Evolutionary conservation across 1,140 invertebrate species (phyloP).

Genomic region (Steinernema feltiae): DNA sequence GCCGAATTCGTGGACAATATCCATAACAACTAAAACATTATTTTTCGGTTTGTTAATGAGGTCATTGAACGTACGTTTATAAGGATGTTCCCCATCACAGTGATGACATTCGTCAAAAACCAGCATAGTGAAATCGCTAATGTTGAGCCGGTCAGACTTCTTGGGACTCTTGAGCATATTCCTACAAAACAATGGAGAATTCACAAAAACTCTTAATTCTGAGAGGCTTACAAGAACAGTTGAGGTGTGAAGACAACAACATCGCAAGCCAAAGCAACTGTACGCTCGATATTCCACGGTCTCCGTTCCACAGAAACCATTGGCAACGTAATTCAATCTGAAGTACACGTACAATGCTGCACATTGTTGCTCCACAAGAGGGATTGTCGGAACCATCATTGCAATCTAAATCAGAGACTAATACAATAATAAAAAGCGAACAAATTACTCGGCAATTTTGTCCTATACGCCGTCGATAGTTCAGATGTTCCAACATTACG

Average conservation of each 20-base stretch:
- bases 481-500: slow-evolving; percentile 46
- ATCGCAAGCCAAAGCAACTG: slow-evolving; percentile 15
- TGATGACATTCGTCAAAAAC: slow-evolving; percentile 38
- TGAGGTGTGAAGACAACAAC: slow-evolving; percentile 35
- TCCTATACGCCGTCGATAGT: too few species aligned
- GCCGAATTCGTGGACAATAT: background rate
- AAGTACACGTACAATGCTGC: slow-evolving; percentile 15
- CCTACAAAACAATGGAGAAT: slow-evolving; percentile 29
- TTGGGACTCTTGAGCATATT: slow-evolving; percentile 31
- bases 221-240: slow-evolving; percentile 27
- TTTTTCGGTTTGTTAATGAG: background rate
- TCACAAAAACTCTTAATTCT: background rate
- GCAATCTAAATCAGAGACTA: slow-evolving; percentile 24
- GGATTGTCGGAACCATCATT: slow-evolving; percentile 34
- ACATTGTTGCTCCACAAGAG: slow-evolving; percentile 37
- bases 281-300: slow-evolving; percentile 6
- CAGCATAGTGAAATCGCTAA: slow-evolving; percentile 33
- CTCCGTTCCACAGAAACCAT: slow-evolving; percentile 28
- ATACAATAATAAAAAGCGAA: background rate
- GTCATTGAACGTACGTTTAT: background rate
- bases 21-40: slow-evolving; percentile 2
- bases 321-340: slow-evolving; percentile 12
- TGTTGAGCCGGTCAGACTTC: slow-evolving; percentile 23
- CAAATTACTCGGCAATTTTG: too few species aligned
- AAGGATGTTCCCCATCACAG: background rate